Conservation (phyloP, 1,140 invertebrate genomes). For the Trichomalopsis sarcophagae region DNA sequence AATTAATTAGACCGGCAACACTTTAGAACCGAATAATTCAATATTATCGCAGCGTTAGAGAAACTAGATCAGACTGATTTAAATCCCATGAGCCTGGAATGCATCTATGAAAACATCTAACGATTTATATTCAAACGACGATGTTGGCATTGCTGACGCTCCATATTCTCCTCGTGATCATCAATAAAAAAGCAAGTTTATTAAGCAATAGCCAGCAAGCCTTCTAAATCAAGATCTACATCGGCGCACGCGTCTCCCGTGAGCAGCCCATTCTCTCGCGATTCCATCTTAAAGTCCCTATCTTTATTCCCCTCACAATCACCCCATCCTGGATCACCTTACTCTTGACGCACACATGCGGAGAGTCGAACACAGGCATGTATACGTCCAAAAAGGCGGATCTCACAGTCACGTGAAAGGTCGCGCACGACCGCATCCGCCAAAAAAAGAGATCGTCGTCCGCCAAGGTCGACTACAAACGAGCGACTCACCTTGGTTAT, state of each 20-base stretch:
- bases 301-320: neutral
- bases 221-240: neutral
- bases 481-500: conserved; percentile 47
- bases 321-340: neutral
- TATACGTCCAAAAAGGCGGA: neutral
- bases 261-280: neutral
- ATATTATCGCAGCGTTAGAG: no score
- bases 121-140: no score
- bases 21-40: no score
- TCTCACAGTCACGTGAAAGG: conserved; percentile 10
- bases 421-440: neutral
- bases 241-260: neutral
- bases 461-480: neutral
- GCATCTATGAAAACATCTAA: no score
- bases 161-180: no score
- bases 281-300: neutral
- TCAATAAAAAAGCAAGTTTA: no score
- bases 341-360: neutral
- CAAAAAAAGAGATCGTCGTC: neutral
- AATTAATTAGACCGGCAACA: neutral
- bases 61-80: no score
- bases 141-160: no score
- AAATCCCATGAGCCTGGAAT: no score
- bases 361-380: neutral
- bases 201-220: neutral